phyloP scores from a whole-genome alignment of 2,888 invertebrate genomes.

The Diogma glabrata region DNA sequence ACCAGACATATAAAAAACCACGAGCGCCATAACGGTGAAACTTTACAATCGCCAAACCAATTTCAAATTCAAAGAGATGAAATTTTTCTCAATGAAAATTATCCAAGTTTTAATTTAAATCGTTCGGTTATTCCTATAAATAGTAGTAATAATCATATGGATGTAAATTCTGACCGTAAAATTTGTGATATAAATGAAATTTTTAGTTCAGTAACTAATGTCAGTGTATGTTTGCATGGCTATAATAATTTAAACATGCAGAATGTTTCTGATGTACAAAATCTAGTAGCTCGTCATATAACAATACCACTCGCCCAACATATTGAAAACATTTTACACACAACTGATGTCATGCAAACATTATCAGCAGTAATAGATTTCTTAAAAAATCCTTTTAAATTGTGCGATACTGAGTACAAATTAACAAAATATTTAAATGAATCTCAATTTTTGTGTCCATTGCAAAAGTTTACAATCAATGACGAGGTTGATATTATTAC shows the following conservation, averaged over 20 bases:
- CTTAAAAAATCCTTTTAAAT: background rate
- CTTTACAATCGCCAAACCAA: too few species aligned
- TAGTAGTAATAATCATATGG: too few species aligned
- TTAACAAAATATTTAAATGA: background rate
- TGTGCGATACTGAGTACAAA: background rate
- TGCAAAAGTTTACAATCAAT: background rate
- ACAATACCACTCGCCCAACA: background rate
- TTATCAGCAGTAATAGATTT: background rate
- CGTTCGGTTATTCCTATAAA: too few species aligned
- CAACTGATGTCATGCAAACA: too few species aligned
- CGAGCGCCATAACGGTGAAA: too few species aligned
- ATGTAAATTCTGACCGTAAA: too few species aligned
- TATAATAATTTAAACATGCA: conserved; percentile 3
- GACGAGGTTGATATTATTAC: background rate
- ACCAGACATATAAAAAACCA: conserved; percentile 1
- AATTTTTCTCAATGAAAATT: background rate
- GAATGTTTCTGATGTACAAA: conserved; percentile 3
- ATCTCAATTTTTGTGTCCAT: background rate
- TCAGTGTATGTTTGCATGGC: background rate
- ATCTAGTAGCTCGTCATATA: background rate
- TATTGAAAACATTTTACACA: conserved; percentile 2
- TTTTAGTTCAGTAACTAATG: too few species aligned
- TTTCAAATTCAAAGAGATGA: background rate
- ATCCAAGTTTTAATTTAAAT: too few species aligned
- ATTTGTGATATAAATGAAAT: too few species aligned